Evolutionary conservation across 2,888 invertebrate genomes (phyloP), one percentile per base, ranked within the genome.

Genomic region (Agrilus mali): DNA sequence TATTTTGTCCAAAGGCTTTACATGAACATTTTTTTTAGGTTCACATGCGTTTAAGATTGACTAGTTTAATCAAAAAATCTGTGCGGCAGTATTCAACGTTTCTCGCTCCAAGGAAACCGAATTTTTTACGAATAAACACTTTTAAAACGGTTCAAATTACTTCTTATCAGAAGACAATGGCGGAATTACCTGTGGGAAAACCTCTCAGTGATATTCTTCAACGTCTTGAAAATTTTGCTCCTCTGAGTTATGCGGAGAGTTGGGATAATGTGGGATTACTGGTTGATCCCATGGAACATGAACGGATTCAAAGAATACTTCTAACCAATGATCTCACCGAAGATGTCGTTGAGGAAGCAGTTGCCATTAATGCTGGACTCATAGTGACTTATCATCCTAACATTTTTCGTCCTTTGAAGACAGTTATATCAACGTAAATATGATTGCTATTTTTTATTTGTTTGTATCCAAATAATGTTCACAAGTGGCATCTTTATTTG

Each of bases 211-310:
- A 67, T 47, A 73, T 85, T 3, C 58, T 85, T 33, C 57, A 67
- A 10, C 70, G 69, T 42, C 66, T 92, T 47, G 76, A 85, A 55
- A 64, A 68, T 7, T 82, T 83, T 66, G 88, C 89, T 1, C 78
- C 86, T 7, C 63, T 74, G 31, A 64, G 70, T 2, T 66, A 84
- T 12, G 88, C 93, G 3, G 92, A 84, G 56, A 75, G 74, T 41
- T 96, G 95, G 95, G 96, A 96, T 61, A 96, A 96, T 67, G 93
- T 94, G 40, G 96, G 96, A 1, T 69, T 96, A 2, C 68, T 96
- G 20, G 76, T 95, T 10, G 88, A 95, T 60, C 93, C 94, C 2
- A 64, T 66, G 14, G 56, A 55, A 39, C 56, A 57, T 17, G 68
- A 64, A 52, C 57, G 65, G 5, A 70, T 90, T 12, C 69, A 67